Percentiles rank a stretch among this genome's conserved stretches.
Conservation (phyloP, 92 coral and sea anemone genomes). For the Virgularia gustaviana region DNA sequence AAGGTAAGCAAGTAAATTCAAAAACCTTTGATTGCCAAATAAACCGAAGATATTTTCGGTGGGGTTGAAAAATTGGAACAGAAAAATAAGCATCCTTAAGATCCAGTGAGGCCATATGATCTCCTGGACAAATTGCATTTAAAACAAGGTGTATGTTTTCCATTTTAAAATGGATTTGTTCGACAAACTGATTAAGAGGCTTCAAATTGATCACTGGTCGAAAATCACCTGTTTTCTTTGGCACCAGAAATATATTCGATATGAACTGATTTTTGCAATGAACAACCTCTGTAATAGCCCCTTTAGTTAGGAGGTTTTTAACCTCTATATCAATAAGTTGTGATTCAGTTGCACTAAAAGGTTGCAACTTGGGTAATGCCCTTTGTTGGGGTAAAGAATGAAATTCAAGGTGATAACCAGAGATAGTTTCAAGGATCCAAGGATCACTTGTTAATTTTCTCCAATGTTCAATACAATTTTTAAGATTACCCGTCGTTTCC, state of each 20-base stretch:
- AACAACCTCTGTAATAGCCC: neutral
- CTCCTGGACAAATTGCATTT: constrained; percentile 42
- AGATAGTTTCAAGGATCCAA: no score
- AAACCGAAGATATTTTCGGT: constrained; percentile 56
- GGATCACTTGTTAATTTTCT: no score
- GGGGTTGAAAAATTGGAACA: constrained; percentile 44
- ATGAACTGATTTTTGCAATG: neutral
- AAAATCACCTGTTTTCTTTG: constrained; percentile 41
- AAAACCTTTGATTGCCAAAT: constrained; percentile 21
- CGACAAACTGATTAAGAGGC: constrained; percentile 46
- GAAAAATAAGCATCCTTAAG: constrained; percentile 61
- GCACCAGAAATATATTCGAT: neutral
- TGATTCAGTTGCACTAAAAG: no score
- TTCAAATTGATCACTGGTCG: constrained; percentile 46
- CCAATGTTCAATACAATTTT: no score
- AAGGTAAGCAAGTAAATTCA: constrained; percentile 60
- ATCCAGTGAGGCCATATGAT: constrained; percentile 49
- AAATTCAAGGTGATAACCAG: no score
- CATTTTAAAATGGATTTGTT: constrained; percentile 60
- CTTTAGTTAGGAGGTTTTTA: constrained; percentile 1
- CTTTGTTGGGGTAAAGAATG: no score
- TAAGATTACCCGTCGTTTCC: no score
- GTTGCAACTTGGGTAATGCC: no score
- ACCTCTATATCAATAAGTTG: neutral
- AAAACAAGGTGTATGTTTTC: constrained; percentile 44